Conservation (phyloP, 2,113 vertebrate genomes). For the Amia ocellicauda region DNA sequence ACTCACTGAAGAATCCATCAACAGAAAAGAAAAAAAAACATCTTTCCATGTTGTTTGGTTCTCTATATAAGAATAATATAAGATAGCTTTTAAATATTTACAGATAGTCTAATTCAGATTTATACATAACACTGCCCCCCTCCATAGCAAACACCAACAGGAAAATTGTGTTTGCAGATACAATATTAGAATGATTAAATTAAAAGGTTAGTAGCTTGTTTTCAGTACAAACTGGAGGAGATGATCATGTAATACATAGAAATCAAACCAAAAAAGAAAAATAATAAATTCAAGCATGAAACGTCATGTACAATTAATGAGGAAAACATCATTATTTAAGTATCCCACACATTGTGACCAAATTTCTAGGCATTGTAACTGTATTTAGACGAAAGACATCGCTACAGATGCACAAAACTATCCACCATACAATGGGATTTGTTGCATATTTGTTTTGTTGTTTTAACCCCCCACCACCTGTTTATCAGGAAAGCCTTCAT, state of each 20-base stretch:
- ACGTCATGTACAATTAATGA: constrained; percentile 37
- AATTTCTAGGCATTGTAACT: constrained; percentile 49
- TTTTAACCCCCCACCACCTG: no score
- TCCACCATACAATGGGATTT: constrained; percentile 37
- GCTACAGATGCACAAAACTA: constrained; percentile 25
- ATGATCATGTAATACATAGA: constrained; percentile 41
- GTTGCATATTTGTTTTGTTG: constrained; percentile 69
- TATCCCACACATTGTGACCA: constrained; percentile 39
- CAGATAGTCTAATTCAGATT: constrained; percentile 37
- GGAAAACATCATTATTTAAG: constrained; percentile 46
- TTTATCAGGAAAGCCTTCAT: constrained; percentile 37
- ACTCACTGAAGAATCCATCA: constrained; percentile 22
- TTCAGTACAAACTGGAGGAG: constrained; percentile 57
- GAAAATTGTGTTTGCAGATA: constrained; percentile 36
- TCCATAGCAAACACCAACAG: constrained; percentile 25
- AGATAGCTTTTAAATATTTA: constrained; percentile 47
- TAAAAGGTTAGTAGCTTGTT: constrained; percentile 63
- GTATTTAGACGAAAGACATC: constrained; percentile 30
- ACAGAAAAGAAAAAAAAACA: constrained; percentile 2
- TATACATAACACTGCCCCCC: constrained; percentile 26
- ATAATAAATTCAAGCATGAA: constrained; percentile 21
- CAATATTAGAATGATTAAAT: constrained; percentile 61
- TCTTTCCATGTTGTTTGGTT: constrained; percentile 46
- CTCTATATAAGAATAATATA: constrained; percentile 41
- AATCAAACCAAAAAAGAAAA: constrained; percentile 18